Evolutionary conservation across 1,140 invertebrate genomes (phyloP).

Genomic region (Drosophila pruinosa): DNA sequence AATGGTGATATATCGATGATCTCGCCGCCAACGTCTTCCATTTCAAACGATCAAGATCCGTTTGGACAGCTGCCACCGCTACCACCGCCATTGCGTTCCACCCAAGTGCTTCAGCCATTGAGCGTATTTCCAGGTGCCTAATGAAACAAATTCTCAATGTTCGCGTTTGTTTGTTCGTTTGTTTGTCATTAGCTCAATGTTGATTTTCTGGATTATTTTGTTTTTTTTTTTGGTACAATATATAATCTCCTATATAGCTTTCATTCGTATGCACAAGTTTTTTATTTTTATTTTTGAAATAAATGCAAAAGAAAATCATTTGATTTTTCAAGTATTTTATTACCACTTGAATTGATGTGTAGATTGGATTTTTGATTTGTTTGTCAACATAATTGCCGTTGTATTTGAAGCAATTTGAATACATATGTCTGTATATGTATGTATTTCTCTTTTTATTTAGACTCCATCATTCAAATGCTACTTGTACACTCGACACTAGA

Average conservation of each 20-base stretch:
- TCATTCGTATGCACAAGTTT: slow-evolving; percentile 18
- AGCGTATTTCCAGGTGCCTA: slow-evolving; percentile 82
- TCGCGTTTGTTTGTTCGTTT: slow-evolving; percentile 29
- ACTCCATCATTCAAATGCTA: slow-evolving; percentile 24
- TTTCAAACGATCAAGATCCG: slow-evolving; percentile 83
- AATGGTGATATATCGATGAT: slow-evolving; percentile 83
- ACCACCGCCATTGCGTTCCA: slow-evolving; percentile 83
- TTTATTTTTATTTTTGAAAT: neutral
- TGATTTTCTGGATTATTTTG: slow-evolving; percentile 10
- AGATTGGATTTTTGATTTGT: slow-evolving; percentile 43
- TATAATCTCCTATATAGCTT: slow-evolving; percentile 18
- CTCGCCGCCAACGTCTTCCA: slow-evolving; percentile 83
- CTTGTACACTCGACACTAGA: slow-evolving; percentile 27
- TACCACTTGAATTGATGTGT: slow-evolving; percentile 41
- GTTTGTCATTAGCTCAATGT: slow-evolving; percentile 30
- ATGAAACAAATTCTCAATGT: slow-evolving; percentile 18
- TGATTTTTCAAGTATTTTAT: slow-evolving; percentile 36
- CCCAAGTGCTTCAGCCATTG: slow-evolving; percentile 83
- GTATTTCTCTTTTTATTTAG: slow-evolving; percentile 24
- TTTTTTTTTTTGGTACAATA: slow-evolving; percentile 18
- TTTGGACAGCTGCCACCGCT: slow-evolving; percentile 83
- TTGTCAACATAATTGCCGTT: slow-evolving; percentile 36
- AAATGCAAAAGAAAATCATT: slow-evolving; percentile 2
- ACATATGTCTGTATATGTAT: neutral
- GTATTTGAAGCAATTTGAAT: slow-evolving; percentile 13